Conservation (phyloP, 2,888 invertebrate species). For the Phengaris arion region DNA sequence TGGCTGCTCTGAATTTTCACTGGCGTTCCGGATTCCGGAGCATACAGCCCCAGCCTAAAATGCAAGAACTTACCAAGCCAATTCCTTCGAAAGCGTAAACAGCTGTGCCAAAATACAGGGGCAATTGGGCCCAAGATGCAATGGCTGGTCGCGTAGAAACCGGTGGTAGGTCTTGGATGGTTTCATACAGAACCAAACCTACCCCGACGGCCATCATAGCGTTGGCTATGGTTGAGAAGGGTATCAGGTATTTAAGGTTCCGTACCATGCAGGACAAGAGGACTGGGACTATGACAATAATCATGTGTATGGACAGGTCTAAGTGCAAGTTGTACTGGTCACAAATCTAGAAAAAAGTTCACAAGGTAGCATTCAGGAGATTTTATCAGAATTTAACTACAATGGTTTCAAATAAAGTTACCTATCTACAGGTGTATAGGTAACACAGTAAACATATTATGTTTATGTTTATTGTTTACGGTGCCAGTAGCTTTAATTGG, state of each 20-base stretch:
- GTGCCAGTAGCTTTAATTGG: too few species aligned
- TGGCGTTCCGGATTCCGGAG: too few species aligned
- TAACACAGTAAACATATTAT: too few species aligned
- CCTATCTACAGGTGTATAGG: too few species aligned
- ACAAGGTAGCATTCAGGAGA: neutral
- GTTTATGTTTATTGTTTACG: too few species aligned
- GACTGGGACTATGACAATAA: conserved; percentile 85
- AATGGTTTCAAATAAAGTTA: too few species aligned
- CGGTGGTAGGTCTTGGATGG: conserved; percentile 85
- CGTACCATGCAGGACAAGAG: conserved; percentile 86
- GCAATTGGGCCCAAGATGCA: conserved; percentile 82
- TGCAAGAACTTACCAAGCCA: conserved; percentile 82
- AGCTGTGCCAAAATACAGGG: conserved; percentile 96
- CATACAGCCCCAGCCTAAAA: too few species aligned
- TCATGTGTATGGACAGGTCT: conserved; percentile 86
- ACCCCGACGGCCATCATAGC: conserved; percentile 87
- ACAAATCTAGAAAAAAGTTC: conserved; percentile 78
- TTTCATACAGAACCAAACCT: conserved; percentile 86
- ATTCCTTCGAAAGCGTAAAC: conserved; percentile 99
- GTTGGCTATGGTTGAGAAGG: conserved; percentile 95
- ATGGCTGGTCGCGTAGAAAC: conserved; percentile 80
- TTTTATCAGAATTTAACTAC: too few species aligned
- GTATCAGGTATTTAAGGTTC: conserved; percentile 93
- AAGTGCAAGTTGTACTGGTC: conserved; percentile 81
- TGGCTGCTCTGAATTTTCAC: too few species aligned